phyloP scores from a whole-genome alignment of 2,797 vertebrate species.

The Allobates femoralis region DNA sequence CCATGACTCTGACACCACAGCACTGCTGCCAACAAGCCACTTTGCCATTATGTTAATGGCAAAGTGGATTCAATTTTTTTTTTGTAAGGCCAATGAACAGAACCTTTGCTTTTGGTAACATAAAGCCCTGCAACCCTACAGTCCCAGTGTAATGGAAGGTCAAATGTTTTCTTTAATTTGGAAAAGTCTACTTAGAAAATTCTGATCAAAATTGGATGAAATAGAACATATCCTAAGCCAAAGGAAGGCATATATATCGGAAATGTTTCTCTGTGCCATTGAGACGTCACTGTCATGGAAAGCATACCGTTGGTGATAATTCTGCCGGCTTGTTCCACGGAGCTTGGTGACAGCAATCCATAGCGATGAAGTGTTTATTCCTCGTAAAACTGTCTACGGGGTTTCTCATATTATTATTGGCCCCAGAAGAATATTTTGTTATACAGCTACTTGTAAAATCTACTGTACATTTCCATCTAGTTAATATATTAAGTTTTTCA shows the following conservation, averaged over 20 bases:
- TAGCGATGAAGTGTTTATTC: slow-evolving; percentile 43
- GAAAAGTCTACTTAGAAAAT: not conserved
- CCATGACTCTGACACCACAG: too few relatives aligned
- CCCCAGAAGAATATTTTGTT: slow-evolving; percentile 43
- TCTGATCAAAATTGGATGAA: not conserved
- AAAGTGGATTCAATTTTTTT: too few relatives aligned
- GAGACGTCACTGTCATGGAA: slow-evolving; percentile 25
- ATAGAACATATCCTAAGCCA: not conserved
- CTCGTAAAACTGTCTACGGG: slow-evolving; percentile 50
- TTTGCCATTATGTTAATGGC: too few relatives aligned
- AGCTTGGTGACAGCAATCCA: slow-evolving; percentile 36
- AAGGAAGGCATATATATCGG: not conserved
- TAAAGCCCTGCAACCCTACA: not conserved
- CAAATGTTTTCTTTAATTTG: not conserved
- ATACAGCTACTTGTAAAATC: slow-evolving; percentile 30
- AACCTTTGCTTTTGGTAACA: not conserved
- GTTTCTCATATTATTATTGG: slow-evolving; percentile 51
- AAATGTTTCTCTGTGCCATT: not conserved
- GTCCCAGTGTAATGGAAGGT: too few relatives aligned
- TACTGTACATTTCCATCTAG: slow-evolving; percentile 5
- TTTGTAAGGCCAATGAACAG: not conserved
- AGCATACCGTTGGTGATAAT: slow-evolving; percentile 24
- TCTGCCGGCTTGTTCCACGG: slow-evolving; percentile 19
- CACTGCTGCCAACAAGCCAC: not conserved
- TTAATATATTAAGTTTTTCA: not conserved